phyloP scores from a whole-genome alignment of 2,888 invertebrate genomes.

The Ryuthela nishihirai region DNA sequence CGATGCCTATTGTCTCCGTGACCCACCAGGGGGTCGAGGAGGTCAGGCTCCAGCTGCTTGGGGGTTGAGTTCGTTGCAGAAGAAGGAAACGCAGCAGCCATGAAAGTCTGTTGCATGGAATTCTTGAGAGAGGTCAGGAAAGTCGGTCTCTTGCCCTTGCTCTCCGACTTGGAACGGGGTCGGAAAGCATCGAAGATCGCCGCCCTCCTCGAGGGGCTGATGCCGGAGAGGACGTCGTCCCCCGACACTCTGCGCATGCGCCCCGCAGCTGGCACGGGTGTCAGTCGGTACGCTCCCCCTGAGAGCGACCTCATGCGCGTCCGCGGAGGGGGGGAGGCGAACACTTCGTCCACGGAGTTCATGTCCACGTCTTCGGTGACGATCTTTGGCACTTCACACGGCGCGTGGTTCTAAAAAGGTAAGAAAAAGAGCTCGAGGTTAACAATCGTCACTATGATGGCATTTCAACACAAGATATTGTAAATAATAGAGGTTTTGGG shows the following conservation, averaged over 20 bases:
- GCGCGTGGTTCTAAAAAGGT: conserved; percentile 24
- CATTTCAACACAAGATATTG: too few relatives aligned
- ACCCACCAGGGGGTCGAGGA: conserved; percentile 13
- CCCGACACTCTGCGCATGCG: conserved; percentile 29
- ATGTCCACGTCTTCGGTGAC: conserved; percentile 20
- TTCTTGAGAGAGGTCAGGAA: conserved; percentile 83
- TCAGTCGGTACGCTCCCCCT: conserved; percentile 28
- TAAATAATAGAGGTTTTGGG: too few relatives aligned
- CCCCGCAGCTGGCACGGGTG: conserved; percentile 9
- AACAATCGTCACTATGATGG: too few relatives aligned
- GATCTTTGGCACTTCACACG: conserved; percentile 19
- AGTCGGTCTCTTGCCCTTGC: conserved; percentile 57
- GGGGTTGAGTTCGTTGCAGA: conserved; percentile 5
- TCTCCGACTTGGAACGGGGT: conserved; percentile 71
- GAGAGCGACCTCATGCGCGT: conserved; percentile 33
- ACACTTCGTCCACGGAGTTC: conserved; percentile 4
- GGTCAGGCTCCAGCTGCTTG: conserved; percentile 1
- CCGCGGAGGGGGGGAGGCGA: conserved; percentile 13
- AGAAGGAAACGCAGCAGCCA: not conserved
- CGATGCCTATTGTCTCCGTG: conserved; percentile 16
- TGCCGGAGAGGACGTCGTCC: conserved; percentile 27
- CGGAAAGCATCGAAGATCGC: conserved; percentile 73
- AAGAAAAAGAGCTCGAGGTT: not conserved
- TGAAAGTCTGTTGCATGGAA: conserved; percentile 23
- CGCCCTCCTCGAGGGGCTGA: conserved; percentile 35